Evolutionary conservation across 2,113 vertebrate genomes (phyloP).

Genomic region (Cavia aperea): DNA sequence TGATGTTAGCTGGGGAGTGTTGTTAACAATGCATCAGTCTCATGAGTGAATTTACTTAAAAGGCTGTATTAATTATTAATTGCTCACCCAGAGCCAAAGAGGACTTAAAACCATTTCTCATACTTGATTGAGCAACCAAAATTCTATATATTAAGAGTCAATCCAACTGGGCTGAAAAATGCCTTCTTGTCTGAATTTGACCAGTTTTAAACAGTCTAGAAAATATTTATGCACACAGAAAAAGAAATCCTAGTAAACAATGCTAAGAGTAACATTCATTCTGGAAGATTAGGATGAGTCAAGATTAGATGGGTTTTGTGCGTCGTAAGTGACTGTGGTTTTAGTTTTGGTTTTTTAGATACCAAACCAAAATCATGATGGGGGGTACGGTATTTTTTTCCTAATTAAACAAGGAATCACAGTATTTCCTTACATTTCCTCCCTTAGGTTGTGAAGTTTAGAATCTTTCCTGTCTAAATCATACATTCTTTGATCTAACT

Average conservation of each 20-base stretch:
- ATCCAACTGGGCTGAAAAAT: conserved; percentile 14
- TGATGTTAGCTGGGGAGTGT: not conserved
- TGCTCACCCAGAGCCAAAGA: not conserved
- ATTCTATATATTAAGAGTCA: not conserved
- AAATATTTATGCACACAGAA: not conserved
- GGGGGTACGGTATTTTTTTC: not conserved
- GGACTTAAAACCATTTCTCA: conserved; percentile 4
- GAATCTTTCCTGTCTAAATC: conserved; percentile 14
- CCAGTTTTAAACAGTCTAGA: conserved; percentile 11
- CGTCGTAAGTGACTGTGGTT: conserved; percentile 17
- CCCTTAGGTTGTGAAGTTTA: not conserved
- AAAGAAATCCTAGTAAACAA: not conserved
- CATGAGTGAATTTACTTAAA: conserved; percentile 28
- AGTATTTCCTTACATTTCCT: not conserved
- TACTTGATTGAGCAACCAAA: not conserved
- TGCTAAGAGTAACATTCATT: not conserved
- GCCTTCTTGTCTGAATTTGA: conserved; percentile 21
- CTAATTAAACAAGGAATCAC: not conserved
- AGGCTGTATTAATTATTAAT: conserved; percentile 24
- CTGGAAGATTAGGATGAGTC: conserved; percentile 25
- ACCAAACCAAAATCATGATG: not conserved
- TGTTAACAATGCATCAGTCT: conserved; percentile 23
- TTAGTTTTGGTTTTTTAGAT: not conserved
- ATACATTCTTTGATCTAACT: conserved; percentile 3
- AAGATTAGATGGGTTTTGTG: not conserved